Base-by-base conservation (phyloP, 2,888 invertebrate species). In the Alloplasta piceator region DNA sequence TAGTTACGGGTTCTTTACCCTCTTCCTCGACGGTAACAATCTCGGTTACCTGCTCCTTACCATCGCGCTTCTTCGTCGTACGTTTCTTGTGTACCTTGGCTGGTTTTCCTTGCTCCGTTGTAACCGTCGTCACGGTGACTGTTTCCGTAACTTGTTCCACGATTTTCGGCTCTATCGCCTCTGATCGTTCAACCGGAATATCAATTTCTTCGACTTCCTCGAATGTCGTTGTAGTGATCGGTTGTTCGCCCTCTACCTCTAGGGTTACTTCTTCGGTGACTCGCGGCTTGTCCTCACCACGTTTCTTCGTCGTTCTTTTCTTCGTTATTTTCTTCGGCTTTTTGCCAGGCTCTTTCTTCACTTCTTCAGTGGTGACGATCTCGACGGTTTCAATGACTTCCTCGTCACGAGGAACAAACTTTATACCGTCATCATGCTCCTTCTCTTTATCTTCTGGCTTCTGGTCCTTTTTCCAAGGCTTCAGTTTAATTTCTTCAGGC, bases 201-300 rank as follows among this genome's bases (percentile, higher is more conserved):
- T 85, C 79, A n/a, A 86, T 85, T 48, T 88, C 87, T 71, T 90
- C 90, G 10, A 91, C 56, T 85, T 89, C 86, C 70, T 85, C 83
- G 12, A 86, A 78, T 5, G 83, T 87, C 80, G 87, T 81, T 63
- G 83, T 92, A 0, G 88, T 86, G 0, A 89, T 87, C 16, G 90
- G 91, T 80, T 87, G 88, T 64, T 87, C 71, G 70, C 86, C 89
- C 73, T 90, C 89, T 52, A 89, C 86, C 26, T 89, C 82, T 14
- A 91, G 64, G 2, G 85, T 92, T n/a, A 90, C 88, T 85, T 93
- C 93, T 92, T 93, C 92, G 85, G 93, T 93, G 86, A 86, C 82
- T 50, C 83, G 83, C 6, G 85, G 87, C 67, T 87, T 87, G 5
- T 87, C 89, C 41, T 88, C 89, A 4, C 85, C 87, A 48, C 87